These are phyloP conservation scores for Drosophila maculinotata DNA, from an alignment of 2,888 invertebrate genomes.

Conservation along the genomic window DNA sequence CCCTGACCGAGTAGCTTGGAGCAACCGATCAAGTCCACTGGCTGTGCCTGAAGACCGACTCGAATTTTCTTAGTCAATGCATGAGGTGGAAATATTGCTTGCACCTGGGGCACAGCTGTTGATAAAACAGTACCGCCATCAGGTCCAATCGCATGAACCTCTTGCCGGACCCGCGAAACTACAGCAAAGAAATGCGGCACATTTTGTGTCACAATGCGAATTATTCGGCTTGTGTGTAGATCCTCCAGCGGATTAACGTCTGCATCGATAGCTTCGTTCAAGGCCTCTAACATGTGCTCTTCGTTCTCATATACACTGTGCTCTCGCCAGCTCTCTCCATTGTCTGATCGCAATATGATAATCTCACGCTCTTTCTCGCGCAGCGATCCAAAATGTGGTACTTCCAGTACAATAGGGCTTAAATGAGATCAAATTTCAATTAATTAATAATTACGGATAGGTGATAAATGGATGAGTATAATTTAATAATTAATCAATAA, in stretches of 20 bases:
- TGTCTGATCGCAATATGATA: slow-evolving; percentile 97
- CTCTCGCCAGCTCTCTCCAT: slow-evolving; percentile 99
- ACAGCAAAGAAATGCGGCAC: slow-evolving; percentile 99
- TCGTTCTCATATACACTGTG: slow-evolving; percentile 94
- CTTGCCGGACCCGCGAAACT: slow-evolving; percentile 96
- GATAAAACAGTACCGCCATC: slow-evolving; percentile 99
- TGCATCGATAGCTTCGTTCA: slow-evolving; percentile 90
- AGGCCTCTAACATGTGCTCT: slow-evolving; percentile 95
- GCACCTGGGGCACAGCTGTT: slow-evolving; percentile 94
- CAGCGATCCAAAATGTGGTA: slow-evolving; percentile 98
- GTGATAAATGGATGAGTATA: too few relatives aligned
- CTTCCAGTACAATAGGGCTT: slow-evolving; percentile 96
- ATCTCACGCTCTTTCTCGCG: slow-evolving; percentile 98
- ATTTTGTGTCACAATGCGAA: slow-evolving; percentile 97
- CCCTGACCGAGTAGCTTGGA: slow-evolving; percentile 96
- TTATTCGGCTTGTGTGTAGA: slow-evolving; percentile 94
- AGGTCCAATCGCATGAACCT: slow-evolving; percentile 98
- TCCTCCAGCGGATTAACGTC: slow-evolving; percentile 90
- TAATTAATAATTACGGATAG: too few relatives aligned
- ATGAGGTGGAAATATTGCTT: slow-evolving; percentile 94
- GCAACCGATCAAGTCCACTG: slow-evolving; percentile 93
- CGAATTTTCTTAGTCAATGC: slow-evolving; percentile 99
- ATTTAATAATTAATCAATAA: too few relatives aligned
- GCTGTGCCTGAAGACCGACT: slow-evolving; percentile 99
- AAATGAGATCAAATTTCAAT: background rate